These are phyloP conservation scores for Amitus sp. DNA, from an alignment of 2,888 invertebrate genomes.

Conservation along the genomic window DNA sequence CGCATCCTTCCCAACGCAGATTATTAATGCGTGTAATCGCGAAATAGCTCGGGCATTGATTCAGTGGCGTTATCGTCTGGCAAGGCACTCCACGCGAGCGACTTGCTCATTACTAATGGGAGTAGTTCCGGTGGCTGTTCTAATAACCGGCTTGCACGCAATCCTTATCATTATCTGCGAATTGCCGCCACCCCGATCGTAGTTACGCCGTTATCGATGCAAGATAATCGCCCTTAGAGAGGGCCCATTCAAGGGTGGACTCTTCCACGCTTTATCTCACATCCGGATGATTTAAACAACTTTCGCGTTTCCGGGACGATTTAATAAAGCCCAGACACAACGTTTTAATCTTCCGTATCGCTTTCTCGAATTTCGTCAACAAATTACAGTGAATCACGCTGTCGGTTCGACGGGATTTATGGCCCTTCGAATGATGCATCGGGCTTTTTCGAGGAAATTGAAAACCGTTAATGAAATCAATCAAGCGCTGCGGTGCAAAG, in stretches of 20 bases:
- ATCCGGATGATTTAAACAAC: not conserved
- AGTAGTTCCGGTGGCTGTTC: conserved; percentile 45
- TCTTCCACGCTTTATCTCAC: conserved; percentile 6
- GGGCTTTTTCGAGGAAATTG: conserved; percentile 44
- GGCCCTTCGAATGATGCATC: conserved; percentile 37
- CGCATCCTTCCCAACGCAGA: conserved; percentile 16
- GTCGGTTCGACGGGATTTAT: conserved; percentile 46
- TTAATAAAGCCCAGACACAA: not conserved
- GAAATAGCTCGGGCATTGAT: conserved; percentile 42
- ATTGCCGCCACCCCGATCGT: conserved; percentile 30
- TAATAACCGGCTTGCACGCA: conserved; percentile 51
- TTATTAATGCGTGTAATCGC: conserved; percentile 15
- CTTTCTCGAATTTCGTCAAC: too few species aligned
- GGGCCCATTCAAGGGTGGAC: not conserved
- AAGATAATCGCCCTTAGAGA: conserved; percentile 12
- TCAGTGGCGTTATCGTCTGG: conserved; percentile 45
- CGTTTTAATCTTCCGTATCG: not conserved
- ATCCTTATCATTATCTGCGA: conserved; percentile 53
- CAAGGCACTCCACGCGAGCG: conserved; percentile 38
- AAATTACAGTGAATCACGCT: conserved; percentile 8
- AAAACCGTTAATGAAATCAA: conserved; percentile 42
- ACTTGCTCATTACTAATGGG: conserved; percentile 53
- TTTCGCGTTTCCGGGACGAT: not conserved
- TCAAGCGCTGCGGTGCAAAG: too few species aligned
- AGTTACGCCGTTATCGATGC: conserved; percentile 17